Evolutionary conservation across 2,888 invertebrate genomes (phyloP), one percentile per base, ranked within the genome.

Genomic region (Anticlea derivata): DNA sequence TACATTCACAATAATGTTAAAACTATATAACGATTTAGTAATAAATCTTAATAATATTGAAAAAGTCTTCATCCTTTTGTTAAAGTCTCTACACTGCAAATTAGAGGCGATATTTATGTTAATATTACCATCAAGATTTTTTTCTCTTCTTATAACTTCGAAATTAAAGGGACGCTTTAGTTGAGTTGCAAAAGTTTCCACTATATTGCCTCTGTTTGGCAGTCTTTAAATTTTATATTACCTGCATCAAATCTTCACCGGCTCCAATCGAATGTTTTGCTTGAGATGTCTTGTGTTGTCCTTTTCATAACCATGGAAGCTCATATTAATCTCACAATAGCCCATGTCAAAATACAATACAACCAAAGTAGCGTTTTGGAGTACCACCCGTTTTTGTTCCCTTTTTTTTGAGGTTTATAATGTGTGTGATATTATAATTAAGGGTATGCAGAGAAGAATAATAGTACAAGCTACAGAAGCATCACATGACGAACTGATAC

Each of bases 381-480:
- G 48, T 40, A 49, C 23, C 29, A 23, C 5, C 20, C n/a, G 20
- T 54, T 60, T 71, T 66, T 63, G 60, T 62, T 47, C 30, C 34
- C 39, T 65, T 68, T 68, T 73, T 70, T 67, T 59, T 66, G 58
- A 59, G 67, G 67, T 77, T 81, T 82, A 79, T 86, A 86, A 86
- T 86, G 83, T 86, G 81, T 84, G 81, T 90, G 90, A 90, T 90
- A 89, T 89, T 87, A 82, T 90, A 90, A 90, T 90, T 89, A 87
- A 83, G 86, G 83, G 77, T 80, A 71, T 80, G 69, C 33, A 39
- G 39, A 45, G 23, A 27, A 37, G 17, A 27, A 10, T 17, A 31
- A 7, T 11, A 35, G 11, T 23, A 37, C 13, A 12, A 7, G 1
- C 22, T 1, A 8, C 13, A 22, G 8, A 34, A 34, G 11, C 7